Evolutionary conservation across 2,113 vertebrate species (phyloP), one percentile per base, ranked within the genome.

Genomic region (Gymnorhina tibicen): DNA sequence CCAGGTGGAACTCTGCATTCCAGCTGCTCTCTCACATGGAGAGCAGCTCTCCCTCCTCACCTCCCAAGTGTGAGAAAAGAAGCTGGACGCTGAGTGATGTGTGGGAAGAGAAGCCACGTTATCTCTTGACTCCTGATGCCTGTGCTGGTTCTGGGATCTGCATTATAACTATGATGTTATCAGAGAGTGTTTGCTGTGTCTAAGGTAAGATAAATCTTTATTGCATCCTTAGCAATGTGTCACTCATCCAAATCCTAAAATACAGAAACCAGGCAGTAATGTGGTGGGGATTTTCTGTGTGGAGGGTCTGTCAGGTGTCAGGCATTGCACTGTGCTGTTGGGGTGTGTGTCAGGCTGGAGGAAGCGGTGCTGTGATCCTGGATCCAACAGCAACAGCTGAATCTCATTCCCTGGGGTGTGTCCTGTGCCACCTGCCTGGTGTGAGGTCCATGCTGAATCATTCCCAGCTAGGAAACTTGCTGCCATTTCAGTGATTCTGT

Each of bases 321-420:
- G 30, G 17, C 55, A 16, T 26, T 86, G 33, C 30, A 15, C 64
- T 70, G 59, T 46, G 32, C 55, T 78, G 24, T 53, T 69, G 0
- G 7, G 27, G n/a, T 55, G n/a, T 10, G 1, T 28, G 37, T 70
- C 17, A 52, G 15, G 41, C 28, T 56, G 53, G 53, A 69, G 37
- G 39, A 69, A 37, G 37, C 53, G 44, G n/a, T n/a, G 37, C 62
- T 85, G 27, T 44, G 32, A n/a, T 64, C 39, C 44, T 75, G 44
- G 22, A 14, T 72, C 46, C 62, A 22, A 33, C 24, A 42, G 47
- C 27, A 30, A 0, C 16, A 49, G 58, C 16, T 42, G 37, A 23
- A 44, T 0, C 0, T 77, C 1, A 0, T 66, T 73, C 39, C 42
- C 11, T 10, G 5, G 47, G 27, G 5, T 50, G 35, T 49, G 12